Percentiles rank a stretch among this genome's conserved stretches.
These are phyloP conservation scores for Pandemis cinnamomeana DNA, from an alignment of 2,888 invertebrate species.

Conservation along the genomic window DNA sequence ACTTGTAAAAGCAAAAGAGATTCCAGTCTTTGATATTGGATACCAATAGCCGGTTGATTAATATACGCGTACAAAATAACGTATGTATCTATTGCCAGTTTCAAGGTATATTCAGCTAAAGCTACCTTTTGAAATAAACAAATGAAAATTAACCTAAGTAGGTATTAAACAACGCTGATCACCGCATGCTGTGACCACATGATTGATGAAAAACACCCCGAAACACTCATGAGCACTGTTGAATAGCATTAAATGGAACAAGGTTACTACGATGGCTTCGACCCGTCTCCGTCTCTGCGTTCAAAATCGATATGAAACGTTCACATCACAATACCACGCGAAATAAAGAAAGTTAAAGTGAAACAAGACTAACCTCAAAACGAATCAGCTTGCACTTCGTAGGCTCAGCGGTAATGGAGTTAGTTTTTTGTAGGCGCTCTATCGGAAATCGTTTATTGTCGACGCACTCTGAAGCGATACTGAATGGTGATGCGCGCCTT, in stretches of 20 bases:
- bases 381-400: slow-evolving; percentile 71
- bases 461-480: slow-evolving; percentile 55
- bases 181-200: slow-evolving; percentile 13
- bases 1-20: too few species aligned
- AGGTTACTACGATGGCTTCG: slow-evolving; percentile 67
- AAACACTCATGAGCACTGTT: slow-evolving; percentile 50
- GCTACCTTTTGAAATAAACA: not conserved
- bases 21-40: too few species aligned
- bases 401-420: slow-evolving; percentile 24
- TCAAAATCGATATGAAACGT: slow-evolving; percentile 75
- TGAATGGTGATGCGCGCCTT: slow-evolving; percentile 53
- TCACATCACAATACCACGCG: slow-evolving; percentile 52
- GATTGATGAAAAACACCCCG: slow-evolving; percentile 44
- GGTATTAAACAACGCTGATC: not conserved
- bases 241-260: slow-evolving; percentile 58
- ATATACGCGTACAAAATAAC: too few species aligned
- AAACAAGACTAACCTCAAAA: slow-evolving; percentile 63
- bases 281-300: slow-evolving; percentile 67
- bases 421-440: slow-evolving; percentile 47
- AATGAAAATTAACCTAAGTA: not conserved
- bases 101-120: not conserved
- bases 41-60: too few species aligned
- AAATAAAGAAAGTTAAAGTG: slow-evolving; percentile 43
- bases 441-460: slow-evolving; percentile 56
- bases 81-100: too few species aligned